These are phyloP conservation scores for Eupithecia exiguata DNA, from an alignment of 2,888 invertebrate species.

Conservation along the genomic window DNA sequence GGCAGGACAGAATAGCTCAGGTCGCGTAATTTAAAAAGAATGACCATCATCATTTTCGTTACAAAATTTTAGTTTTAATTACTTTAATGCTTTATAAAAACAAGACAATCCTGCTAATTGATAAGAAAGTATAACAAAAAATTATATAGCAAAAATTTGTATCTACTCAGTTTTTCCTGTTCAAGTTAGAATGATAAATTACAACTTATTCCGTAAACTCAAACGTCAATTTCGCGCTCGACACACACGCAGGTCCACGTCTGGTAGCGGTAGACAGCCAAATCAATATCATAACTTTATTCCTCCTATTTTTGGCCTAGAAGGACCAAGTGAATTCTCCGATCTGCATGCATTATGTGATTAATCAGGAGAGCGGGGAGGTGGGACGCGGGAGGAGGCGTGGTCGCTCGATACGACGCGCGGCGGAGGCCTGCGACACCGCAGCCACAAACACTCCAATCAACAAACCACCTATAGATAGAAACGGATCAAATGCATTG, in stretches of 20 bases:
- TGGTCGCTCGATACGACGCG: constrained; percentile 47
- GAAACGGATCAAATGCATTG: constrained; percentile 13
- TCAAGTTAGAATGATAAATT: not conserved
- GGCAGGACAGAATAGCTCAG: not conserved
- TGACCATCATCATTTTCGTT: not conserved
- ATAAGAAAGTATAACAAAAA: not conserved
- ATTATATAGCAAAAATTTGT: not conserved
- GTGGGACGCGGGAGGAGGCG: constrained; percentile 36
- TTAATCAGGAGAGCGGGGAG: constrained; percentile 38
- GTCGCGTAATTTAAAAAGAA: not conserved
- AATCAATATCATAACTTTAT: not conserved
- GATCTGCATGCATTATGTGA: constrained; percentile 35
- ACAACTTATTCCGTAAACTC: not conserved
- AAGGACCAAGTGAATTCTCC: not conserved
- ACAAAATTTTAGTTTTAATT: not conserved
- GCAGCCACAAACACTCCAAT: constrained; percentile 9
- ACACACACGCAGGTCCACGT: not conserved
- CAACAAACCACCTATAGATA: constrained; percentile 16
- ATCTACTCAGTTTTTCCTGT: not conserved
- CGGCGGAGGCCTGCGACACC: constrained; percentile 19
- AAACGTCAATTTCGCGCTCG: not conserved
- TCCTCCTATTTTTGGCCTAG: not conserved
- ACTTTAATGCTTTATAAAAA: not conserved
- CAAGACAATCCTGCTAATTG: too few relatives aligned
- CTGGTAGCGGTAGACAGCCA: not conserved